Conservation (phyloP, 2,113 vertebrate genomes). For the Stigmatopora nigra region DNA sequence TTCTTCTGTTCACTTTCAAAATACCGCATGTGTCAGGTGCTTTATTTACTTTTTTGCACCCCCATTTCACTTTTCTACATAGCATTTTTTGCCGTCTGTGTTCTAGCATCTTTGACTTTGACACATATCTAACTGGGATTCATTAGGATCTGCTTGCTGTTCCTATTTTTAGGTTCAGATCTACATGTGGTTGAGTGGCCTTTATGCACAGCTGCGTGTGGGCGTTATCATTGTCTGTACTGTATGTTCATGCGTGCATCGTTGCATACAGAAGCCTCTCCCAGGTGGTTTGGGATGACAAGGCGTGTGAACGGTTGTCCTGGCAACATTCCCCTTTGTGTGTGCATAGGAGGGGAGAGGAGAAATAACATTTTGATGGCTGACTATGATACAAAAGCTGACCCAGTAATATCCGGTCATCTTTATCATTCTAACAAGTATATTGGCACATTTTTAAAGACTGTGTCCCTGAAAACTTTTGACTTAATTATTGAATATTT, state of each 20-base stretch:
- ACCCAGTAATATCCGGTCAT: background rate
- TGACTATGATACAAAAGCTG: constrained; percentile 35
- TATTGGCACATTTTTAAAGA: background rate
- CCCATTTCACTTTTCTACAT: background rate
- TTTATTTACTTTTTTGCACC: too few species aligned
- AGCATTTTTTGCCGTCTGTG: background rate
- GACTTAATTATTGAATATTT: background rate
- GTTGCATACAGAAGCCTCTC: constrained; percentile 34
- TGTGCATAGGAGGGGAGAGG: constrained; percentile 40
- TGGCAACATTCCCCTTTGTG: constrained; percentile 58
- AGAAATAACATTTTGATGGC: constrained; percentile 46
- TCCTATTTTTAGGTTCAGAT: constrained; percentile 12
- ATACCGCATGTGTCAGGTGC: too few species aligned
- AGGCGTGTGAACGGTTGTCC: constrained; percentile 50
- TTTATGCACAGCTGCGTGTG: constrained; percentile 1
- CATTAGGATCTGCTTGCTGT: constrained; percentile 1
- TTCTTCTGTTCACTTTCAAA: background rate
- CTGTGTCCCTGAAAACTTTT: background rate
- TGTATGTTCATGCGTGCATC: constrained; percentile 25
- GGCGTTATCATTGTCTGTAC: constrained; percentile 8
- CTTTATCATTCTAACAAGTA: background rate
- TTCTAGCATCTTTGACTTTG: background rate
- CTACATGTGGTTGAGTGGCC: constrained; percentile 2
- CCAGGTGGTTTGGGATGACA: constrained; percentile 48
- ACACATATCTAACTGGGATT: background rate